These are phyloP conservation scores for Drosophila lacicola DNA, from an alignment of 2,888 invertebrate genomes.

Conservation along the genomic window DNA sequence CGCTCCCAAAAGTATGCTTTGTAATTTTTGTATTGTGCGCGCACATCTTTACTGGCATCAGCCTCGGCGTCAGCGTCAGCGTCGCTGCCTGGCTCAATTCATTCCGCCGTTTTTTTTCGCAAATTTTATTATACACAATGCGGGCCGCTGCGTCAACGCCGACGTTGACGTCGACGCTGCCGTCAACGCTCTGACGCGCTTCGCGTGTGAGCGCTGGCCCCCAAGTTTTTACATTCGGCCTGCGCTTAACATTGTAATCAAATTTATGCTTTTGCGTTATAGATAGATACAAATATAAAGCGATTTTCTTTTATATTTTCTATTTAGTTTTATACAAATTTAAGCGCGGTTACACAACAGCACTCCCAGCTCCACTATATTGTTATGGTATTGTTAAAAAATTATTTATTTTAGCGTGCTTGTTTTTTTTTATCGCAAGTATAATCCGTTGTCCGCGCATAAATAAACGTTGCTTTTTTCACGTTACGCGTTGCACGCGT, in stretches of 20 bases:
- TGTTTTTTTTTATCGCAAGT: background rate
- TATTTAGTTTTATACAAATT: background rate
- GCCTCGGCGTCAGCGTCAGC: constrained; percentile 25
- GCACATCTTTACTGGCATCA: constrained; percentile 69
- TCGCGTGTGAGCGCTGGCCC: constrained; percentile 46
- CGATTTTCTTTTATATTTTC: constrained; percentile 3
- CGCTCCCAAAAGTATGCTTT: constrained; percentile 79
- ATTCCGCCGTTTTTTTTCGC: constrained; percentile 43
- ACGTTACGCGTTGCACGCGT: constrained; percentile 58
- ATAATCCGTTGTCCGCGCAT: constrained; percentile 23
- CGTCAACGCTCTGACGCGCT: constrained; percentile 64
- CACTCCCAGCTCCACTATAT: background rate
- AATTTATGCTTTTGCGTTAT: constrained; percentile 61
- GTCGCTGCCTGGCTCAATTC: constrained; percentile 50
- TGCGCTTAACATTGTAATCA: constrained; percentile 62
- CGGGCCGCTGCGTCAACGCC: constrained; percentile 43
- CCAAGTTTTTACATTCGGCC: constrained; percentile 52
- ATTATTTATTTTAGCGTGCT: constrained; percentile 9
- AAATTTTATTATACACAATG: constrained; percentile 79
- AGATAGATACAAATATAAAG: constrained; percentile 54
- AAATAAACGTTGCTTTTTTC: constrained; percentile 42
- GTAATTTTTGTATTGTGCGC: constrained; percentile 77
- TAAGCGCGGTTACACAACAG: background rate
- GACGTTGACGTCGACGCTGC: constrained; percentile 37
- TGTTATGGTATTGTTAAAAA: background rate